phyloP scores from a whole-genome alignment of 2,888 invertebrate species.

The Malthinus seriepunctatus region DNA sequence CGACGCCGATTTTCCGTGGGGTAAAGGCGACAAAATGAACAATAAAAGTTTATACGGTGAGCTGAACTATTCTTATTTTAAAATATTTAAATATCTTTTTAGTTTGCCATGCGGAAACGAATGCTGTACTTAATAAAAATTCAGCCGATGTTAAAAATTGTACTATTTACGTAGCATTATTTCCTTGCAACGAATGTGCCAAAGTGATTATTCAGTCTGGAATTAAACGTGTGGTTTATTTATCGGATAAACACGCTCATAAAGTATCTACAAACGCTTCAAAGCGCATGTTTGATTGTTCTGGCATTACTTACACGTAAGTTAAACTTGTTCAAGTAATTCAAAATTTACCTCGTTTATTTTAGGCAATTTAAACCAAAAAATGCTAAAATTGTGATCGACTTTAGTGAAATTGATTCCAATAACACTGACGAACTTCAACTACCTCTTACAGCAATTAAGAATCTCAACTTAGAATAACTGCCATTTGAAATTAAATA shows the following conservation, averaged over 20 bases:
- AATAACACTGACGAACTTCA: slow-evolving; percentile 58
- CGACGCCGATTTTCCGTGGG: slow-evolving; percentile 92
- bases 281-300: slow-evolving; percentile 79
- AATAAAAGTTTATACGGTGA: slow-evolving; percentile 87
- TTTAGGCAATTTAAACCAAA: slow-evolving; percentile 68
- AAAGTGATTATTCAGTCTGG: slow-evolving; percentile 96
- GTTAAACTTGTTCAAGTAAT: slow-evolving; percentile 13
- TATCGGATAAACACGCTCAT: slow-evolving; percentile 79
- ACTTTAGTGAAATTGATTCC: slow-evolving; percentile 68
- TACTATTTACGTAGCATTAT: slow-evolving; percentile 85
- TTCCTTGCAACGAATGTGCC: slow-evolving; percentile 98
- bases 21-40: slow-evolving; percentile 61
- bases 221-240: slow-evolving; percentile 75
- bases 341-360: neutral
- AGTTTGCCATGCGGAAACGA: slow-evolving; percentile 98
- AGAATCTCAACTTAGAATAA: slow-evolving; percentile 20
- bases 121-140: slow-evolving; percentile 94
- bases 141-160: slow-evolving; percentile 75
- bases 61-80: neutral
- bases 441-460: slow-evolving; percentile 48
- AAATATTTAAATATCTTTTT: slow-evolving; percentile 43
- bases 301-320: slow-evolving; percentile 71
- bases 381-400: slow-evolving; percentile 65
- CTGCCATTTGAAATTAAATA: neutral
- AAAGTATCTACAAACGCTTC: slow-evolving; percentile 74